Evolutionary conservation across 2,888 invertebrate genomes (phyloP).

Genomic region (Hydroisotoma schaefferi): DNA sequence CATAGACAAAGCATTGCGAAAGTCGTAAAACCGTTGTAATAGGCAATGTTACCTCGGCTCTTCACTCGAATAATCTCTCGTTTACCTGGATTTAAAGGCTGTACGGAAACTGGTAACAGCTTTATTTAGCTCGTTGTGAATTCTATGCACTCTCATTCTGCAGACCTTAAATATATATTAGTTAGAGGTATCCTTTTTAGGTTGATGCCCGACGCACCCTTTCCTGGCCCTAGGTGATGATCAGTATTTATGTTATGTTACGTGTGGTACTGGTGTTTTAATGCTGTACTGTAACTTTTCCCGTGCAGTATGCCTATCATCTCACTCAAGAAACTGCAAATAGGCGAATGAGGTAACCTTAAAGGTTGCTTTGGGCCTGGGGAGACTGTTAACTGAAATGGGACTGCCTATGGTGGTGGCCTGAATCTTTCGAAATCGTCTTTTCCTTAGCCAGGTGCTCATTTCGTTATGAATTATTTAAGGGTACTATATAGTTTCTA

Average conservation of each 20-base stretch:
- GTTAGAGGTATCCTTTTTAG: background rate
- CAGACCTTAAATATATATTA: background rate
- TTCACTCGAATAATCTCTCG: too few relatives aligned
- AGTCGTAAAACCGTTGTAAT: too few relatives aligned
- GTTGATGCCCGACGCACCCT: background rate
- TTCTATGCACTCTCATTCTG: background rate
- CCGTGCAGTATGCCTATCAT: too few relatives aligned
- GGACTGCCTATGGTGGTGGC: too few relatives aligned
- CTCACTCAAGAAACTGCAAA: background rate
- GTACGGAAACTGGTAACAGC: too few relatives aligned
- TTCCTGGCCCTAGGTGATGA: too few relatives aligned
- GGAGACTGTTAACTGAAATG: too few relatives aligned
- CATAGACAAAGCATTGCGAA: too few relatives aligned
- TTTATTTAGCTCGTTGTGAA: constrained; percentile 3
- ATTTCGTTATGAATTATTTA: constrained; percentile 6
- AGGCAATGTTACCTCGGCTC: too few relatives aligned
- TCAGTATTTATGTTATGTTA: constrained; percentile 7
- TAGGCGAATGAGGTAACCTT: background rate
- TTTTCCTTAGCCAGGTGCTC: constrained; percentile 8
- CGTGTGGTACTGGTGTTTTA: too few relatives aligned
- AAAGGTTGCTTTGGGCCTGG: constrained; percentile 7
- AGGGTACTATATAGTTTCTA: background rate
- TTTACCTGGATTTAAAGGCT: too few relatives aligned
- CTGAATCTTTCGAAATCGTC: background rate
- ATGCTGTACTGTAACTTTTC: too few relatives aligned